A percentile compares a stretch with the other conserved stretches of the same genome.
phyloP scores from a whole-genome alignment of 1,140 invertebrate species.

The Physella acuta region DNA sequence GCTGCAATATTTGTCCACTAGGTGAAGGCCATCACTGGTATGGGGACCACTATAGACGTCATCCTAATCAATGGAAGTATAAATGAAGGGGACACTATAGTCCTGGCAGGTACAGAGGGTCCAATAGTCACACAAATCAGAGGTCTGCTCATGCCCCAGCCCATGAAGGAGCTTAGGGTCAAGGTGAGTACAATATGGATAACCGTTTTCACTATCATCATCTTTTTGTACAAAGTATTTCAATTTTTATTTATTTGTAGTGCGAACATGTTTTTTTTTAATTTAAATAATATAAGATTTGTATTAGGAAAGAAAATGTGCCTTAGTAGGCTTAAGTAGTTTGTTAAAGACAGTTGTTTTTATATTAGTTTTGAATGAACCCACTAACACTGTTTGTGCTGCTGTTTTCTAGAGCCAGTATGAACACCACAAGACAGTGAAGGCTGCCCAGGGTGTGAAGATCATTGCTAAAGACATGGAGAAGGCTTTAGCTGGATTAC shows the following conservation, averaged over 20 bases:
- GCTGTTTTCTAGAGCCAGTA: constrained; percentile 67
- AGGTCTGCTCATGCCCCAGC: constrained; percentile 95
- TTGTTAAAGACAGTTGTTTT: no score
- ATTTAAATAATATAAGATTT: no score
- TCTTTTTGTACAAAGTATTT: no score
- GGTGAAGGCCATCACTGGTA: constrained; percentile 94
- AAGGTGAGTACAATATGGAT: constrained; percentile 72
- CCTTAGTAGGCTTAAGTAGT: no score
- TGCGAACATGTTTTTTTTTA: no score
- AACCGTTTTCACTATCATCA: no score
- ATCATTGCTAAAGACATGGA: constrained; percentile 94
- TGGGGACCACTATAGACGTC: constrained; percentile 98
- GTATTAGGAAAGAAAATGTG: no score
- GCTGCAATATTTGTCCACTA: no score
- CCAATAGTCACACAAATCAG: constrained; percentile 97
- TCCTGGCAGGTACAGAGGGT: constrained; percentile 95
- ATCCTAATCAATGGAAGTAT: constrained; percentile 96
- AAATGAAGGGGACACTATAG: constrained; percentile 88
- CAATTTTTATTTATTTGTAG: no score
- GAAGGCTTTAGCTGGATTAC: constrained; percentile 87
- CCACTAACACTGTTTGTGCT: not conserved
- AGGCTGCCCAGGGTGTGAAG: constrained; percentile 97
- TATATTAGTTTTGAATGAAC: no score
- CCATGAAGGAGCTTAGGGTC: constrained; percentile 94
- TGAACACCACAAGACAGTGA: constrained; percentile 91